These are phyloP conservation scores for Eupithecia inturbata DNA, from an alignment of 2,888 invertebrate species.

Conservation along the genomic window DNA sequence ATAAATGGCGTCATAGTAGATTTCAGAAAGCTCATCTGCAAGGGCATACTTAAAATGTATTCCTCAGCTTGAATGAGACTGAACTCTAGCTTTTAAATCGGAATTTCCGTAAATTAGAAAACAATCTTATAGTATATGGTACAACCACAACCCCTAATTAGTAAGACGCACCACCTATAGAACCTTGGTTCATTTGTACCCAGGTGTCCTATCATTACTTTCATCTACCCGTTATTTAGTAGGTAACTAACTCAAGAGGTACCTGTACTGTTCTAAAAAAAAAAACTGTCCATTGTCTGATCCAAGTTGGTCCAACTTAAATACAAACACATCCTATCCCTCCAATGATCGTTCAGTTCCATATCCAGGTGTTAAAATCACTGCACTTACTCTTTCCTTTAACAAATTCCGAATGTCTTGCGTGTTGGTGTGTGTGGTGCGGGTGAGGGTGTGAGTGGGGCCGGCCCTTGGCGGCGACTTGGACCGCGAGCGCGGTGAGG, in stretches of 20 bases:
- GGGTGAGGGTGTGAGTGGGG: constrained; percentile 57
- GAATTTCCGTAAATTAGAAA: not conserved
- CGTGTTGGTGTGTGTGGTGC: constrained; percentile 48
- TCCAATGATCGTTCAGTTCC: constrained; percentile 2
- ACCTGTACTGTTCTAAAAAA: not conserved
- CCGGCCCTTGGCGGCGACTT: constrained; percentile 65
- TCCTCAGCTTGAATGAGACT: not conserved
- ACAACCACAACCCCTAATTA: not conserved
- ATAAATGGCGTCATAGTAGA: not conserved
- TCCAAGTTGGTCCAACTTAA: not conserved
- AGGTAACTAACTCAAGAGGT: not conserved
- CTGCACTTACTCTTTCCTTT: constrained; percentile 90
- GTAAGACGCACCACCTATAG: not conserved
- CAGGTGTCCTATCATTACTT: not conserved
- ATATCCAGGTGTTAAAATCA: constrained; percentile 20
- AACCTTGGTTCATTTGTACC: not conserved
- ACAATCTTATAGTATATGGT: not conserved
- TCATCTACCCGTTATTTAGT: not conserved
- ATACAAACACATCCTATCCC: not conserved
- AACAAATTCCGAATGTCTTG: constrained; percentile 87
- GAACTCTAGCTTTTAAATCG: not conserved
- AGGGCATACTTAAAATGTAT: not conserved
- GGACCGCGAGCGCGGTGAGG: constrained; percentile 61
- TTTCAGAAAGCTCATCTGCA: not conserved
- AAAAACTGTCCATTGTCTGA: not conserved